phyloP scores from a whole-genome alignment of 2,888 invertebrate genomes.

The Epiblema foenella region DNA sequence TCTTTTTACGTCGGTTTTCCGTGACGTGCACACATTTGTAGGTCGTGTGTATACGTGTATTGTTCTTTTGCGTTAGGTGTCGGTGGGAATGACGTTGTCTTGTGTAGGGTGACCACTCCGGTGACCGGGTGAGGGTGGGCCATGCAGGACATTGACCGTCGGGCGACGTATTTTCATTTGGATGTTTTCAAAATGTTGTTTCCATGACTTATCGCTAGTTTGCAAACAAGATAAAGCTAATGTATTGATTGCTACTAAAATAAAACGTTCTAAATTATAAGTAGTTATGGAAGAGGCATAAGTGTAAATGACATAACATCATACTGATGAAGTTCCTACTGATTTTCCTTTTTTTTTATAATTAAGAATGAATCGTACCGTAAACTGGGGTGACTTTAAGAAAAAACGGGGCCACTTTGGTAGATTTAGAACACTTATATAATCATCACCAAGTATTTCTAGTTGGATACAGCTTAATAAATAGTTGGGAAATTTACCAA shows the following conservation, averaged over 20 bases:
- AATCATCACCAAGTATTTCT: too few relatives aligned
- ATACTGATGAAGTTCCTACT: too few relatives aligned
- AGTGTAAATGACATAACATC: too few relatives aligned
- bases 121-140: slow-evolving; percentile 8
- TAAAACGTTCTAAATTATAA: too few relatives aligned
- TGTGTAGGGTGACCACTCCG: slow-evolving; percentile 19
- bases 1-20: slow-evolving; percentile 71
- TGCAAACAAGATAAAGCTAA: neutral
- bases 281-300: too few relatives aligned
- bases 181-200: neutral
- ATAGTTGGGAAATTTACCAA: too few relatives aligned
- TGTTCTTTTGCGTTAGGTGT: slow-evolving; percentile 32
- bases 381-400: too few relatives aligned
- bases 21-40: slow-evolving; percentile 51
- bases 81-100: slow-evolving; percentile 12
- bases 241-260: neutral
- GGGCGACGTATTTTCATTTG: neutral
- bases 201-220: neutral
- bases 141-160: neutral
- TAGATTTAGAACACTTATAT: too few relatives aligned
- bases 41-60: slow-evolving; percentile 28
- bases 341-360: too few relatives aligned
- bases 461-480: too few relatives aligned
- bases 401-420: too few relatives aligned
- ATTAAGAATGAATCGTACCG: too few relatives aligned